Percentiles rank a stretch among this genome's conserved stretches.
phyloP scores from a whole-genome alignment of 2,797 vertebrate genomes.

The Neomorphus geoffroyi region DNA sequence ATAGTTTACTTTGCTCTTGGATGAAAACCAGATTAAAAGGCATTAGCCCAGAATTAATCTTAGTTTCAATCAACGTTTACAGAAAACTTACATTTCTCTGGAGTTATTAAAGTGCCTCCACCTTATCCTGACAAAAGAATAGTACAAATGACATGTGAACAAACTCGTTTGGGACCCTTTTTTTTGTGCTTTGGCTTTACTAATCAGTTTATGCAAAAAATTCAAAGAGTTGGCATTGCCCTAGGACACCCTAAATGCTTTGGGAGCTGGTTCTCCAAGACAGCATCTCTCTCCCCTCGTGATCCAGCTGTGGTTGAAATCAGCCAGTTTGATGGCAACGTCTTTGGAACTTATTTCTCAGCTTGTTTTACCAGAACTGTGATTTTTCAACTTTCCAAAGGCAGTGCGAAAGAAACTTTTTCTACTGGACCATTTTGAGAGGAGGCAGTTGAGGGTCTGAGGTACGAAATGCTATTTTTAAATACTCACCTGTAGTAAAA shows the following conservation, averaged over 20 bases:
- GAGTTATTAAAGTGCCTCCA: background rate
- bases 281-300: background rate
- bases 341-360: background rate
- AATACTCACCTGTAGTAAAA: background rate
- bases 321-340: background rate
- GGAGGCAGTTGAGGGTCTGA: background rate
- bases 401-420: background rate
- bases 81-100: conserved; percentile 28
- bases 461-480: background rate
- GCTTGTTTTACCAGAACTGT: background rate
- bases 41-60: background rate
- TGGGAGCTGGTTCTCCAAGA: background rate
- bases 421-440: background rate
- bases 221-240: background rate
- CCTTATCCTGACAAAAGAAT: background rate
- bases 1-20: background rate
- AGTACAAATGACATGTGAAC: background rate
- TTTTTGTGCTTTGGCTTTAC: conserved; percentile 20
- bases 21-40: conserved; percentile 11
- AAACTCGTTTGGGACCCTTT: background rate
- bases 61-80: background rate
- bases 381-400: background rate
- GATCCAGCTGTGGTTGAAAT: background rate
- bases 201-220: conserved; percentile 15
- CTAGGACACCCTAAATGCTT: background rate